Conservation (phyloP, 2,888 invertebrate species). For the Poecilus cupreus region DNA sequence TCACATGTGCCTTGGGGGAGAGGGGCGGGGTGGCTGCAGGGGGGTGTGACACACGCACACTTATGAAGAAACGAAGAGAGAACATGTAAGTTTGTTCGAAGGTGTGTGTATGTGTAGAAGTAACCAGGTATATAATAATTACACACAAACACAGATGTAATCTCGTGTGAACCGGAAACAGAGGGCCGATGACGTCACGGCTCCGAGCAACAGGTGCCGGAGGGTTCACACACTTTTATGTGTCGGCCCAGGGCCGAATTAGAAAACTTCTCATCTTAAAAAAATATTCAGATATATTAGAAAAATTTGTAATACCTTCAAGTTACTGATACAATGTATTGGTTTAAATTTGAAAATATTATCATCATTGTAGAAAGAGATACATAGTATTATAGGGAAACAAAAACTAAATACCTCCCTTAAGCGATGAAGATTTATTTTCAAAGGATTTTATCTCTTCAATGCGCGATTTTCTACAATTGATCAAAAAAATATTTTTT, state of each 20-base stretch:
- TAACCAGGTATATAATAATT: constrained; percentile 46
- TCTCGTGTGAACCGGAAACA: constrained; percentile 73
- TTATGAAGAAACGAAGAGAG: not conserved
- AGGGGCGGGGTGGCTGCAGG: not conserved
- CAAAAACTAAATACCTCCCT: no score
- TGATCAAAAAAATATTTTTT: no score
- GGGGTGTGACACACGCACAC: not conserved
- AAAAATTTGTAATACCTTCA: no score
- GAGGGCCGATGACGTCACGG: constrained; percentile 70
- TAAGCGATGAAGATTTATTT: no score
- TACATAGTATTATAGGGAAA: no score
- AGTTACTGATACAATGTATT: no score
- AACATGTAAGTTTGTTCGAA: not conserved
- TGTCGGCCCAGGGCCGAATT: not conserved
- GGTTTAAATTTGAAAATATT: no score
- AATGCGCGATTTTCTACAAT: no score
- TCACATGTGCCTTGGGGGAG: not conserved
- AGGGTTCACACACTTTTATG: constrained; percentile 62
- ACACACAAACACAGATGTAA: constrained; percentile 67
- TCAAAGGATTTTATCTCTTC: no score
- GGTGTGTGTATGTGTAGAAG: constrained; percentile 8
- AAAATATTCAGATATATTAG: no score
- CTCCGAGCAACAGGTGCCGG: constrained; percentile 68
- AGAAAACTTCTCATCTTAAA: no score
- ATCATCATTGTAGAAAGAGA: no score